Base-by-base conservation (phyloP, 2,113 vertebrate genomes). In the Edolisoma coerulescens region DNA sequence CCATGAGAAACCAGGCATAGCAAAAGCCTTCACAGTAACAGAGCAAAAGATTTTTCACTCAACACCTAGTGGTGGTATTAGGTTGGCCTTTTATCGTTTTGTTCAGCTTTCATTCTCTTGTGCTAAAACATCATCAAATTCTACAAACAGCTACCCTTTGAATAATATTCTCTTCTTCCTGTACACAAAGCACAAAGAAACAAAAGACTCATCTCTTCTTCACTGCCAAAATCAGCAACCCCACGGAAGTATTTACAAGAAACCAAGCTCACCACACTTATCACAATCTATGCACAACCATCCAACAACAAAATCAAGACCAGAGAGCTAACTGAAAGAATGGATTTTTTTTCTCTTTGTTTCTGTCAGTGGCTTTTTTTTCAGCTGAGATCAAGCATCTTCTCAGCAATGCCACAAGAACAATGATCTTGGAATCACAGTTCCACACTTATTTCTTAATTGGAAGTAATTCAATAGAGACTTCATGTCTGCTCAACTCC, bases 261-360 rank as follows among this genome's bases (percentile, higher is more conserved):
- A 90, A 80, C 13, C 23, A 57, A 76, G 37, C 22, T 67, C 7
- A 53, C 16, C 22, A 42, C 8, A 28, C 17, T 76, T 69, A 78
- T 16, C 35, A 88, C 1, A 1, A 80, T 28, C n/a, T 53, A 52
- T 6, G 10, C 11, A 59, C 13, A 45, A 42, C 15, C 39, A 84
- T 57, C 7, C 44, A 71, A 44, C 11, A 79, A 42, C 14, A 92
- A 63, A 53, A 57, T 47, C 30, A 83, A 61, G n/a, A 84, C 39
- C 45, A 26, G 49, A 73, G 10, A 49, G 14, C 7, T 67, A 60
- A 83, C 13, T 19, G 22, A 79, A 64, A 73, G 3, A 52, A 56
- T 0, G 0, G 5, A 5, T 16, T 30, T 41, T 44, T 44, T 49
- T 65, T n/a, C 63, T 32, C 7, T 19, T 22, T 68, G 39, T 35